Base-by-base conservation (phyloP, 30 jellyfish, hydroid and myxozoan genomes). In the Aurelia coerulea region DNA sequence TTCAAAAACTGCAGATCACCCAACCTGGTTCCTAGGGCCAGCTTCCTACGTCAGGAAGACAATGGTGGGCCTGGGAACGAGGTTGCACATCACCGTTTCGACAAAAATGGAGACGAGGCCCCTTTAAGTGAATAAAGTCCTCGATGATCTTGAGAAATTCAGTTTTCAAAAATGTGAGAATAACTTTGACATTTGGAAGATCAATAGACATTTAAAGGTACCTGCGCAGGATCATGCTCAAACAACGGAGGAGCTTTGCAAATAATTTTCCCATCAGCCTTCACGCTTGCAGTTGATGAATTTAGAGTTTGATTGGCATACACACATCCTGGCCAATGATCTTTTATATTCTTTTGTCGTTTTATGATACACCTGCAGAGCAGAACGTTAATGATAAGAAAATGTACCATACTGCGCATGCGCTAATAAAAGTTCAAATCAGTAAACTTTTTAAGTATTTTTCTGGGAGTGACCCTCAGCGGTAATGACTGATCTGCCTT, bases 141-240 rank as follows among this genome's bases (percentile, higher is more conserved):
- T 39, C 51, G 51, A 46, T 46, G 8, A 46, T 46, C 14, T 46
- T 46, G 56, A 46, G 12, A 46, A 46, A 6, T 46, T 46, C 56
- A 4, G 51, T 46, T 9, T 46, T 46, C 56, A 46, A 7, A 46
- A 9, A 46, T 46, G 56, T 46, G 2, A 37, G 49, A 12, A 13
- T 15, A 53, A 32, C 34, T 17, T 5, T 16, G 18, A 32, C 2
- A 29, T 67, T 29, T 3, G 51, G 51, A 68, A 0, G 7, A 60
- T 13, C 37, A 11, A 5, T 15, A 46, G 8, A 46, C 56, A 37
- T 10, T 11, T 39, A 72, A 42, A 6, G 0, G 0, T 62, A 84
- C 93, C 93, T 84, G 93, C 73, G 93, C 93, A 53, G 93, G 93
- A 50, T 84, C 93, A 50, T 84, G 93, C 54, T 84, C 93, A 31